Evolutionary conservation across 2,113 vertebrate genomes (phyloP).

Genomic region (Mystacornis crossleyi): DNA sequence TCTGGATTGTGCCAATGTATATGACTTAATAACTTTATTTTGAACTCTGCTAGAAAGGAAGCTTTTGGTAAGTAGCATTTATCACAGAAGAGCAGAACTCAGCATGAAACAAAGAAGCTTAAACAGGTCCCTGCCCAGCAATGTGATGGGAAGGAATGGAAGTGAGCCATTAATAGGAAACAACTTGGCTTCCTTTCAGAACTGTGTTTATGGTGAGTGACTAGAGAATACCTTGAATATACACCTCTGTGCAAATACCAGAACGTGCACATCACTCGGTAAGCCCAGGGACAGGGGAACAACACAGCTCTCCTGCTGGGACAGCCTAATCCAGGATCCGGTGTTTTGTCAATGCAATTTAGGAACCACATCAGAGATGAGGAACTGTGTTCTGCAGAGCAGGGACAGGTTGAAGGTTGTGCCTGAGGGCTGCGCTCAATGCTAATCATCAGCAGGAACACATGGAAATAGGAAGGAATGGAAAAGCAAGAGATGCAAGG

Average conservation of each 20-base stretch:
- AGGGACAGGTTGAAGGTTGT: not conserved
- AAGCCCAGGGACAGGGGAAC: not conserved
- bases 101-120: conserved; percentile 9
- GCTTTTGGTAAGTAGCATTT: conserved; percentile 7
- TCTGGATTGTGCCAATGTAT: not conserved
- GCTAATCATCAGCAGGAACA: not conserved
- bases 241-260: not conserved
- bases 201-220: not conserved
- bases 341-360: not conserved
- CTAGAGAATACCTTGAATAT: not conserved
- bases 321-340: not conserved
- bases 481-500: not conserved
- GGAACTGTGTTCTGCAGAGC: not conserved
- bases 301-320: not conserved
- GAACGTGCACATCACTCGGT: not conserved
- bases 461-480: not conserved
- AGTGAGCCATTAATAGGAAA: not conserved
- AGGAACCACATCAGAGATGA: not conserved
- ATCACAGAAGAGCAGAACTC: conserved; percentile 26
- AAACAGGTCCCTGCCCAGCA: not conserved
- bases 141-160: not conserved
- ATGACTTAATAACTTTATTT: conserved; percentile 10
- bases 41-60: not conserved
- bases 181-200: not conserved
- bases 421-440: not conserved